Evolutionary conservation across 2,797 vertebrate species (phyloP), one percentile per base, ranked within the genome.

Genomic region (Melanogrammus aeglefinus): DNA sequence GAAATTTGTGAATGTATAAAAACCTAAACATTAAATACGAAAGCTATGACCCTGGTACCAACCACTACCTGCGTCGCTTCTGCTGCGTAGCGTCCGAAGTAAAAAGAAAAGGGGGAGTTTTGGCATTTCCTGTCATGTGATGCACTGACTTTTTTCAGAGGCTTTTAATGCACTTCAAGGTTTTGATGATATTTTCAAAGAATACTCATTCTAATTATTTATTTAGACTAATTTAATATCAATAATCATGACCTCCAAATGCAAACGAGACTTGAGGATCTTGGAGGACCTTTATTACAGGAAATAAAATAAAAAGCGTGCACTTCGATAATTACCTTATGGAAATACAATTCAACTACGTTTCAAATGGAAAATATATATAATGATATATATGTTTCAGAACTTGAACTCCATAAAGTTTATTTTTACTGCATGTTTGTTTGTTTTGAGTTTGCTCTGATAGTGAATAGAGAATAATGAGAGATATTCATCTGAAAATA

Each of bases 1-100:
- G 63, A 84, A 75, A 87, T 89, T 83, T 84, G 80, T 75, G 51
- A 82, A 82, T 66, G 35, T 75, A 79, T 44, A 74, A 1, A 69
- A 69, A 73, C 24, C 35, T 0, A 76, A 76, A 76, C 35, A 7
- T 77, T 73, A 81, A 78, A 18, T 76, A 80, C 72, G 51, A 76
- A 80, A 72, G 21, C 72, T 38, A 16, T 75, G 29, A 75, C 57
- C 57, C 57, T 18, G 24, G 24, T 69, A 27, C 63, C 63, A 27
- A 69, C 63, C 24, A 21, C 63, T 27, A 27, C 63, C 63, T 69
- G n/a, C 27, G n/a, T 69, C n/a, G 63, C 63, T 27, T 27, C 63
- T n/a, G 24, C 57, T 63, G 8, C 57, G 21, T 63, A 63, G 57
- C 2, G 63, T 69, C 63, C 63, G 24, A 69, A 12, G 63, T 69